These are phyloP conservation scores for Sericinus montela DNA, from an alignment of 2,888 invertebrate genomes.

Conservation along the genomic window DNA sequence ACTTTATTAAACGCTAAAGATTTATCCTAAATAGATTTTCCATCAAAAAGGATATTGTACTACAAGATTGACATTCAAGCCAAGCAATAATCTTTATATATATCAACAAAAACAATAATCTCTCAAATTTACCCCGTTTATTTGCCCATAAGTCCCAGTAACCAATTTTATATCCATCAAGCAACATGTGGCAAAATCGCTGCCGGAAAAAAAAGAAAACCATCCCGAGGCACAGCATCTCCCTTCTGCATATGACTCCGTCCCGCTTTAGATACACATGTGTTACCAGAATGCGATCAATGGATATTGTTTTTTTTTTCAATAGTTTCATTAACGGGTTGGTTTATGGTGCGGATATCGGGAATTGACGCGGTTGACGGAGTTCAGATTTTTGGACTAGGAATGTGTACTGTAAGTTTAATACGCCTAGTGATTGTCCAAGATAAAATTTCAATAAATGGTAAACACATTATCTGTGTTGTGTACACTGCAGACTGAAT, in stretches of 20 bases:
- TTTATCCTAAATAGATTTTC: no score
- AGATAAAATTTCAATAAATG: no score
- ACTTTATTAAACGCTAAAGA: no score
- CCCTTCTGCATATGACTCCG: conserved; percentile 34
- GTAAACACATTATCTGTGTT: no score
- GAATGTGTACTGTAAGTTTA: no score
- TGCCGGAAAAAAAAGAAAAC: conserved; percentile 44
- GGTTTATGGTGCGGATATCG: conserved; percentile 20
- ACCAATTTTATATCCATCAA: conserved; percentile 41
- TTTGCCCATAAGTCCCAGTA: conserved; percentile 25
- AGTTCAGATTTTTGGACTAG: no score
- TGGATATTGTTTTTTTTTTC: conserved; percentile 50
- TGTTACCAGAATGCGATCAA: conserved; percentile 60
- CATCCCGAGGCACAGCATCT: conserved; percentile 30
- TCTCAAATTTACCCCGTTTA: conserved; percentile 26
- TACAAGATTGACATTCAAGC: no score
- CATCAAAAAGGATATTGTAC: no score
- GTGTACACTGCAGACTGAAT: no score
- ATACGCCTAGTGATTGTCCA: no score
- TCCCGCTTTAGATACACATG: conserved; percentile 51
- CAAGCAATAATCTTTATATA: neutral
- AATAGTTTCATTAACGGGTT: conserved; percentile 42
- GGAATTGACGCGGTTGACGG: conserved; percentile 12
- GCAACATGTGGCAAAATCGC: conserved; percentile 64
- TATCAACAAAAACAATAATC: conserved; percentile 17